phyloP scores from a whole-genome alignment of 2,113 vertebrate species.

The Uria lomvia region DNA sequence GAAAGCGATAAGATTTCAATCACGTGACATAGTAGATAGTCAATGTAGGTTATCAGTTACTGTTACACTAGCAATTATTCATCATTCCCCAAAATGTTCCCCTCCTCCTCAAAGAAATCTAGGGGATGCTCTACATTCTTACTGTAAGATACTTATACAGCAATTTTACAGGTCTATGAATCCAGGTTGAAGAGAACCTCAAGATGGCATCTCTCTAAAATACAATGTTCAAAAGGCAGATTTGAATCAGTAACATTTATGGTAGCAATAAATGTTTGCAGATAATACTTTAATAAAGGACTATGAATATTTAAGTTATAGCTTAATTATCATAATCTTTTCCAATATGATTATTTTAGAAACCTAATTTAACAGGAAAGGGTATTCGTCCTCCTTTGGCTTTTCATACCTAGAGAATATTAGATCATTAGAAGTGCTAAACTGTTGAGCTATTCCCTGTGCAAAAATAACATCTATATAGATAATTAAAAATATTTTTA shows the following conservation, averaged over 20 bases:
- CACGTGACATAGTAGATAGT: slow-evolving; percentile 24
- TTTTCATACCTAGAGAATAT: background rate
- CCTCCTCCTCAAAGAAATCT: background rate
- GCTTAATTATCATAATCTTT: background rate
- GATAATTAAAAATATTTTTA: background rate
- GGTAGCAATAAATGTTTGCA: background rate
- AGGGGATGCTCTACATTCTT: background rate
- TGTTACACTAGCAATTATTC: slow-evolving; percentile 52
- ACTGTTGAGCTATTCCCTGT: background rate
- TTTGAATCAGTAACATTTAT: background rate
- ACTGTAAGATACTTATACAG: background rate
- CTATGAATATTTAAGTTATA: background rate
- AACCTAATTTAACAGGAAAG: background rate
- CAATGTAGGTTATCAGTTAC: slow-evolving; percentile 61
- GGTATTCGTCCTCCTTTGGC: background rate
- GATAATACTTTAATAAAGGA: background rate
- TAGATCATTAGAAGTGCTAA: background rate
- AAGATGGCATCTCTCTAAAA: background rate
- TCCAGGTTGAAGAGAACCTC: background rate
- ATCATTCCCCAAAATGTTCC: slow-evolving; percentile 11
- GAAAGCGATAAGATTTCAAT: slow-evolving; percentile 49
- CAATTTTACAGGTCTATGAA: background rate
- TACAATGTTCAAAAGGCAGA: background rate
- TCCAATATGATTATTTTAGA: background rate
- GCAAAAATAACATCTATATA: background rate